These are phyloP conservation scores for Drosophila nigricruria DNA, from an alignment of 2,888 invertebrate genomes.

Conservation along the genomic window DNA sequence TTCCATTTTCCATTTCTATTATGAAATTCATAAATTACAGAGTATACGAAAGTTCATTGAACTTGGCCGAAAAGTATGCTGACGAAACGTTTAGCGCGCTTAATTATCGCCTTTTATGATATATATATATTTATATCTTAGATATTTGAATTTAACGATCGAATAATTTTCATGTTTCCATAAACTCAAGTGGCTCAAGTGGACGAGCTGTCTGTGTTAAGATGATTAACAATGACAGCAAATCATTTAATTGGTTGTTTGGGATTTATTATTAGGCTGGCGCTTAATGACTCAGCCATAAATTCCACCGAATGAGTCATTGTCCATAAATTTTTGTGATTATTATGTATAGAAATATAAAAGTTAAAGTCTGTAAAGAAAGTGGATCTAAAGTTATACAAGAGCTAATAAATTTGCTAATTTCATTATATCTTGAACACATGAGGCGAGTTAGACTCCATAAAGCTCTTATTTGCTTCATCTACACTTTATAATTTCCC, in stretches of 20 bases:
- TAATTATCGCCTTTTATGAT: constrained; percentile 31
- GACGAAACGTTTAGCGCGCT: not conserved
- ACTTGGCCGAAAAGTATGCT: not conserved
- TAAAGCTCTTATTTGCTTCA: too few species aligned
- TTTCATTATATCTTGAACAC: not conserved
- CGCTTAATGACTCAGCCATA: constrained; percentile 26
- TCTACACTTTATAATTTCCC: not conserved
- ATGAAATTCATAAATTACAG: constrained; percentile 19
- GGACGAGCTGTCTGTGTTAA: not conserved
- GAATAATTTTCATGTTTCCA: constrained; percentile 16
- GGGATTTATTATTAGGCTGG: not conserved
- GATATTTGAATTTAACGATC: constrained; percentile 32
- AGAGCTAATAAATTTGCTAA: too few species aligned
- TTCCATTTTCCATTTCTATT: not conserved
- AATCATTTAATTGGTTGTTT: constrained; percentile 45
- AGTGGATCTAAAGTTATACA: too few species aligned
- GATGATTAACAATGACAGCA: constrained; percentile 23
- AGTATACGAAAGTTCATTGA: not conserved
- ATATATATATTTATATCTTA: not conserved
- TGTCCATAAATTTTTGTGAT: constrained; percentile 5
- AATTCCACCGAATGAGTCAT: constrained; percentile 19
- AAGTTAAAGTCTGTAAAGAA: not conserved
- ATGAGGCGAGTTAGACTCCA: not conserved
- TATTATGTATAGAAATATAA: not conserved
- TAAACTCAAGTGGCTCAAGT: constrained; percentile 19